phyloP scores from a whole-genome alignment of 92 coral and sea anemone species.

The Montipora capitata region DNA sequence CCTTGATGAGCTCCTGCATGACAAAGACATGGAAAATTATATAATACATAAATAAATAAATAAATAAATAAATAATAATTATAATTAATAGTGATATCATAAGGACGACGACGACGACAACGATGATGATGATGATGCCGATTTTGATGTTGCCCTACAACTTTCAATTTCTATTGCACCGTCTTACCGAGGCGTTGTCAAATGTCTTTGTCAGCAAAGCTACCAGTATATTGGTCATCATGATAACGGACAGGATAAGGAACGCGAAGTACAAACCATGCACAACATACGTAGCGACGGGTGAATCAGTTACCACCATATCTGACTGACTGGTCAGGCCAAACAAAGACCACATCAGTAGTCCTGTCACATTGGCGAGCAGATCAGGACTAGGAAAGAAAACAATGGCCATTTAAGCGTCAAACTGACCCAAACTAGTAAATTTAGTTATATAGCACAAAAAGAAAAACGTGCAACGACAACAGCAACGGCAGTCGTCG shows the following conservation, averaged over 20 bases:
- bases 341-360: slow-evolving; percentile 49
- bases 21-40: no score
- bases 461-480: no score
- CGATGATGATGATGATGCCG: no score
- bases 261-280: slow-evolving; percentile 6
- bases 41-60: no score
- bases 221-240: slow-evolving; percentile 35
- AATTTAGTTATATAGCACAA: no score
- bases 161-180: no score
- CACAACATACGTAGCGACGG: neutral
- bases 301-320: neutral
- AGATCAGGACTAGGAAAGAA: neutral
- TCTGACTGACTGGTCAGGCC: neutral
- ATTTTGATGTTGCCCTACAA: neutral
- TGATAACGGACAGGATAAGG: slow-evolving; percentile 25
- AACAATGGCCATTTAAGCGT: neutral
- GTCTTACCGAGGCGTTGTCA: slow-evolving; percentile 30
- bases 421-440: no score
- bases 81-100: no score
- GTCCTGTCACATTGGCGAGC: neutral
- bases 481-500: no score
- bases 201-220: slow-evolving; percentile 53
- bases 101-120: no score
- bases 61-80: no score
- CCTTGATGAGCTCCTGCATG: no score